phyloP scores from a whole-genome alignment of 2,113 vertebrate species.

The Limnothrissa miodon region DNA sequence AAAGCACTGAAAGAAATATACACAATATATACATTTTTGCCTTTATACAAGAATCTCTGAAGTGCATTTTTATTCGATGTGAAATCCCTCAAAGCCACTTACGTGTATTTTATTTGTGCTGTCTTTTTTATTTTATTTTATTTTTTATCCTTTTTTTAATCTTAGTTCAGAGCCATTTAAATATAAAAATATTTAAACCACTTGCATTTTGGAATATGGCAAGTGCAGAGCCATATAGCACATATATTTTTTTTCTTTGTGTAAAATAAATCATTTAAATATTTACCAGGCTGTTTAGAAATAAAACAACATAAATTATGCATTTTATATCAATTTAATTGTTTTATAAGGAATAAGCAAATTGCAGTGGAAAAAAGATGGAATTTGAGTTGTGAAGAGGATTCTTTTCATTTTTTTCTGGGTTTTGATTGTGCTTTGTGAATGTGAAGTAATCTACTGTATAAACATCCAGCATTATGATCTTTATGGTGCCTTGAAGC shows the following conservation, averaged over 20 bases:
- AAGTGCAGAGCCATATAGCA: slow-evolving; percentile 49
- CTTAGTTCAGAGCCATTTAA: slow-evolving; percentile 56
- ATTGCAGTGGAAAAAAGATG: slow-evolving; percentile 51
- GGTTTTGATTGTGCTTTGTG: slow-evolving; percentile 55
- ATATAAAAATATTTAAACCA: slow-evolving; percentile 52
- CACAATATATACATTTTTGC: slow-evolving; percentile 51
- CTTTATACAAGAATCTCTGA: slow-evolving; percentile 68
- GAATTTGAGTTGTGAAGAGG: slow-evolving; percentile 42
- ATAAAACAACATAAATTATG: slow-evolving; percentile 57
- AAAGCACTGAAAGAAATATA: slow-evolving; percentile 72
- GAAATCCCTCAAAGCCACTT: slow-evolving; percentile 70
- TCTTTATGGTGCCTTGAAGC: slow-evolving; percentile 32
- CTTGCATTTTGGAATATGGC: slow-evolving; percentile 40
- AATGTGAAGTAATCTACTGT: slow-evolving; percentile 62
- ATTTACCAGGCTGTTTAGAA: slow-evolving; percentile 56
- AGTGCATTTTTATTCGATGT: slow-evolving; percentile 67
- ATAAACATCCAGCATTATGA: slow-evolving; percentile 35
- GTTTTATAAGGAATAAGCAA: slow-evolving; percentile 50
- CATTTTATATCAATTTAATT: slow-evolving; percentile 67
- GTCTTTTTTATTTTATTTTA: slow-evolving; percentile 62
- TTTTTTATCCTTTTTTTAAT: slow-evolving; percentile 56
- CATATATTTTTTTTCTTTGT: slow-evolving; percentile 35
- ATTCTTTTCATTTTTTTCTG: slow-evolving; percentile 54
- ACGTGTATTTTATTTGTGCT: slow-evolving; percentile 71
- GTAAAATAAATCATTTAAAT: slow-evolving; percentile 50